These are phyloP conservation scores for Cricetomys ansorgei DNA, from an alignment of 2,113 vertebrate species.

Conservation along the genomic window DNA sequence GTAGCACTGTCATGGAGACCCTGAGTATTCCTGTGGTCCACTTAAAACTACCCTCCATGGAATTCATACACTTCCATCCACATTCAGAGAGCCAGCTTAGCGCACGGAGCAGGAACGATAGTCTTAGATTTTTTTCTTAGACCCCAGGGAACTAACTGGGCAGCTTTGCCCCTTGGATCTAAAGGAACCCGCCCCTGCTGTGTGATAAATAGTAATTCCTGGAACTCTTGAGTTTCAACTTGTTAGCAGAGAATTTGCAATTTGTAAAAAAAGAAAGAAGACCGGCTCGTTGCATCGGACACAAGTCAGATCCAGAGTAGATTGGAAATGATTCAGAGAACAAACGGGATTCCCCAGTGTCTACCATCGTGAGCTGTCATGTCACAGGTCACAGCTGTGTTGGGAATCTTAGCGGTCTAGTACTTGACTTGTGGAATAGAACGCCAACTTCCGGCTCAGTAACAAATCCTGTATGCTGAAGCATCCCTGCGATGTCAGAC, in stretches of 20 bases:
- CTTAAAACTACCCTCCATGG: not conserved
- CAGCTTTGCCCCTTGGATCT: constrained; percentile 19
- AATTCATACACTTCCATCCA: not conserved
- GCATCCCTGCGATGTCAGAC: not conserved
- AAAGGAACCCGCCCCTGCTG: not conserved
- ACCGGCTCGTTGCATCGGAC: not conserved
- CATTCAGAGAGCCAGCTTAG: constrained; percentile 35
- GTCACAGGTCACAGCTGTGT: not conserved
- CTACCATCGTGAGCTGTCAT: not conserved
- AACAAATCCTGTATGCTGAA: not conserved
- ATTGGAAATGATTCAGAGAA: constrained; percentile 31
- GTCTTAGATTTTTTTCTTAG: constrained; percentile 50
- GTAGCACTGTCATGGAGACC: not conserved
- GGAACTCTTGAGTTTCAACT: not conserved
- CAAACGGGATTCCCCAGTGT: not conserved
- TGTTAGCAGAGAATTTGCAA: constrained; percentile 32
- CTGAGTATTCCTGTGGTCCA: constrained; percentile 44
- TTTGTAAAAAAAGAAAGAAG: not conserved
- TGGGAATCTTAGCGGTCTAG: constrained; percentile 11
- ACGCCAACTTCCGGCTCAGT: not conserved
- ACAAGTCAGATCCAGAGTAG: not conserved
- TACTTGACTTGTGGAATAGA: not conserved
- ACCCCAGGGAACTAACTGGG: constrained; percentile 25
- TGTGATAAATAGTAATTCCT: constrained; percentile 36
- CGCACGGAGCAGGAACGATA: constrained; percentile 39